Base-by-base conservation (phyloP, 2,797 vertebrate genomes). In the Hydrophis major region DNA sequence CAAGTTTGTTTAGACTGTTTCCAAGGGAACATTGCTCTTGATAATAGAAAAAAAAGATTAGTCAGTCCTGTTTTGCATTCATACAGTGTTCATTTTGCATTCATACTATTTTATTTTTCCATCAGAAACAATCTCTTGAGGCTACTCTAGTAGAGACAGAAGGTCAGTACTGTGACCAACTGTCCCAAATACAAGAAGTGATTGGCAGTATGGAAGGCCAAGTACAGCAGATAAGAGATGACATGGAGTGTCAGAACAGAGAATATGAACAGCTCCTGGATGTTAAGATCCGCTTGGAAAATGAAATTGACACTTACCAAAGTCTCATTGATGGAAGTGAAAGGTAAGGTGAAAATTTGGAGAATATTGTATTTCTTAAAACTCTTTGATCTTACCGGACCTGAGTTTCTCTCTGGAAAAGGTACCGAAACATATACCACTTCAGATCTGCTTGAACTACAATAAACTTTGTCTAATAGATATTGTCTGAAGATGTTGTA, bases 111-210 rank as follows among this genome's bases (percentile, higher is more conserved):
- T 25, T 47, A 50, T 20, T 69, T 61, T 93, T 90, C 14, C 60
- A 53, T 8, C 94, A 98, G 97, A 98, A 97, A 97, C 95, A 95
- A 87, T 96, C 97, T 25, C 96, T 97, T 90, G 97, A 96, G 95
- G 96, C 93, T 92, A 97, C 95, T 87, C 53, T 97, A 95, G 92
- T 61, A 0, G 96, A 98, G 92, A 96, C 90, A 0, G 96, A 97
- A 94, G 95, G 95, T 86, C 97, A 96, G 90, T 97, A 97, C 83
- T 96, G 96, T 69, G 92, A 91, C 0, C 94, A 92, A 92, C 95
- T 96, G 90, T 94, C 89, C 0, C 94, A 97, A 88, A 96, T 98
- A 93, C 97, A 97, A 95, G 96, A 89, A 22, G 93, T 95, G 83
- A 96, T 96, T 56, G 91, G 90, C 86, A 94, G 95, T 47, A 92